phyloP scores from a whole-genome alignment of 2,113 vertebrate genomes.

The Pleuronectes platessa region DNA sequence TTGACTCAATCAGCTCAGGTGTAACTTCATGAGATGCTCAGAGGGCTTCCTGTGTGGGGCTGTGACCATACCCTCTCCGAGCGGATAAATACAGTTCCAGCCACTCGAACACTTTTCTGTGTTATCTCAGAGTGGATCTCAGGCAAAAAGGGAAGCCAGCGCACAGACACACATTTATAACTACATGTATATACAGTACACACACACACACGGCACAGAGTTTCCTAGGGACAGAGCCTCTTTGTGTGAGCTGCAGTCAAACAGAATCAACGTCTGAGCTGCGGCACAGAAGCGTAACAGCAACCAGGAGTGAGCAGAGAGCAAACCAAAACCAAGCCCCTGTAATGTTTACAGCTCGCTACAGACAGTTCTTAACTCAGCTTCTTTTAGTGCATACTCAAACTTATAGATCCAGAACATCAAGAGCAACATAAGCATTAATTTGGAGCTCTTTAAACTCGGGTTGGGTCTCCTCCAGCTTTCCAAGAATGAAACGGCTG shows the following conservation, averaged over 20 bases:
- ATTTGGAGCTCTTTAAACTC: not conserved
- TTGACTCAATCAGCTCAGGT: slow-evolving; percentile 48
- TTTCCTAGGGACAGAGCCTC: slow-evolving; percentile 46
- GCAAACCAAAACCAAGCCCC: not conserved
- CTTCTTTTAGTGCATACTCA: no score
- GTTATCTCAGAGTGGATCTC: slow-evolving; percentile 49
- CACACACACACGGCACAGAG: slow-evolving; percentile 47
- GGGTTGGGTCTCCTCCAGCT: not conserved
- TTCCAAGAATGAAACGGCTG: no score
- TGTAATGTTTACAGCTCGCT: no score
- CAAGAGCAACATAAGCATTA: not conserved
- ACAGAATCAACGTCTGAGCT: slow-evolving; percentile 28
- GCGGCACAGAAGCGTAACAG: slow-evolving; percentile 1
- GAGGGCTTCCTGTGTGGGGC: slow-evolving; percentile 41
- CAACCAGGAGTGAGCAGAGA: not conserved
- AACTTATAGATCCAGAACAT: no score
- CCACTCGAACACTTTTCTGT: slow-evolving; percentile 17
- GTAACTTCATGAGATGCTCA: slow-evolving; percentile 53
- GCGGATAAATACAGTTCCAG: slow-evolving; percentile 17
- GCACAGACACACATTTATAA: not conserved
- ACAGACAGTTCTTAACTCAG: no score
- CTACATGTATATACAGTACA: not conserved
- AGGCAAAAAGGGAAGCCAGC: slow-evolving; percentile 3
- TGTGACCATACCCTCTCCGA: slow-evolving; percentile 30
- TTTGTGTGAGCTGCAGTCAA: slow-evolving; percentile 50